Base-by-base conservation (phyloP, 2,888 invertebrate species). In the Drosophila crucigera region DNA sequence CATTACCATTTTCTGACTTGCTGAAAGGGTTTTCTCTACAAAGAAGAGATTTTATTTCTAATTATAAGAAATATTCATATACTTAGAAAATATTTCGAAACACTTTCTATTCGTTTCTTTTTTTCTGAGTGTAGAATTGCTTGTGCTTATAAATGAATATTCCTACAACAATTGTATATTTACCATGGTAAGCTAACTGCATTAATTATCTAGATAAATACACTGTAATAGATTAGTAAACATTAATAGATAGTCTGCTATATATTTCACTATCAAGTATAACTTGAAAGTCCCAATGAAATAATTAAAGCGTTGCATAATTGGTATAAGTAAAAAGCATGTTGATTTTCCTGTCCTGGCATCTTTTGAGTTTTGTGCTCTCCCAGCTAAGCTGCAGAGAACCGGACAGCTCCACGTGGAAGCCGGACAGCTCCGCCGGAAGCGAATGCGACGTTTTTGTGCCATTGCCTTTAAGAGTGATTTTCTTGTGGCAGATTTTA, bases 401-500 rank as follows among this genome's bases (percentile, higher is more conserved):
- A 43, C 28, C 49, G 55, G 47, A 31, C 53, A 61, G 28, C 35
- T 55, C 10, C 30, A 25, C 10, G 54, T 50, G 39, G 35, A 14
- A n/a, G 43, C 53, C 53, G 35, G 35, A 35, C 67, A 67, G 35
- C 35, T 83, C 72, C 73, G 73, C 49, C 82, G 83, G 81, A 84
- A 74, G 63, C 53, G 66, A 68, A 62, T 54, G 84, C 73, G 77
- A 82, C 87, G 70, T 69, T 82, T 76, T 74, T 52, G n/a, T 49
- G 30, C 30, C 30, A 68, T 68, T 72, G 70, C 61, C 70, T 68
- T 67, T 73, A 83, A 83, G 80, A 75, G 75, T 63, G 70, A 77
- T 75, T 78, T 78, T 78, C 85, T 65, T 73, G 58, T 71, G 69
- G 39, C 76, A 62, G 47, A 60, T 78, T 83, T 90, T 89, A 88